phyloP scores from a whole-genome alignment of 2,888 invertebrate species.

The Pristionchus arcanus region DNA sequence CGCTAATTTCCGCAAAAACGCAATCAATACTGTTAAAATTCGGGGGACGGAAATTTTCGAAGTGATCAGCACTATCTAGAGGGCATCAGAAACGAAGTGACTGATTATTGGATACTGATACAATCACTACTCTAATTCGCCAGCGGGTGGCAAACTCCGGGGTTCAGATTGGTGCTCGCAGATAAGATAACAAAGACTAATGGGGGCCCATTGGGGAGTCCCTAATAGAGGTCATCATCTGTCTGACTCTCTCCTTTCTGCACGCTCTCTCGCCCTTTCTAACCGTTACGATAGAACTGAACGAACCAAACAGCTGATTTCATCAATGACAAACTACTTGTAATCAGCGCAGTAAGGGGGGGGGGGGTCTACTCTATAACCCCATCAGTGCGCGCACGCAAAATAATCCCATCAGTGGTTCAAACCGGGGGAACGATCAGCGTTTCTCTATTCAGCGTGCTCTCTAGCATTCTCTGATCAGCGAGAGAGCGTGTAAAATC shows the following conservation, averaged over 20 bases:
- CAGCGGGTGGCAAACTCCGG: background rate
- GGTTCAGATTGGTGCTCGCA: background rate
- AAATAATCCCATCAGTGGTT: background rate
- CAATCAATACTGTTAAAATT: too few species aligned
- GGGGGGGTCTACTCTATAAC: constrained; percentile 16
- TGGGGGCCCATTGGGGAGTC: background rate
- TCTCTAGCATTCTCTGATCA: too few species aligned
- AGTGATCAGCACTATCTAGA: too few species aligned
- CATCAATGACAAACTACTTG: constrained; percentile 10
- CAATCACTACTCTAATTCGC: background rate
- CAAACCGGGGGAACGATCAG: background rate
- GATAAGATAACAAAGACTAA: constrained; percentile 44
- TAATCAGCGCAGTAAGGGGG: background rate
- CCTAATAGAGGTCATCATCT: background rate
- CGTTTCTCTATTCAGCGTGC: too few species aligned
- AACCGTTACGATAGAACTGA: background rate
- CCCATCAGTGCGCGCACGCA: background rate
- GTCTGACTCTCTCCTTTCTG: background rate
- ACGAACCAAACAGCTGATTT: background rate
- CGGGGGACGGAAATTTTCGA: too few species aligned
- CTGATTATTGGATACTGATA: background rate
- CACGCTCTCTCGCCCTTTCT: too few species aligned
- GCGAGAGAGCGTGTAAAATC: too few species aligned
- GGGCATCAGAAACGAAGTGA: background rate
- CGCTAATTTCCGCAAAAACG: too few species aligned